These are phyloP conservation scores for Phycodurus eques DNA, from an alignment of 2,113 vertebrate genomes.

Conservation along the genomic window DNA sequence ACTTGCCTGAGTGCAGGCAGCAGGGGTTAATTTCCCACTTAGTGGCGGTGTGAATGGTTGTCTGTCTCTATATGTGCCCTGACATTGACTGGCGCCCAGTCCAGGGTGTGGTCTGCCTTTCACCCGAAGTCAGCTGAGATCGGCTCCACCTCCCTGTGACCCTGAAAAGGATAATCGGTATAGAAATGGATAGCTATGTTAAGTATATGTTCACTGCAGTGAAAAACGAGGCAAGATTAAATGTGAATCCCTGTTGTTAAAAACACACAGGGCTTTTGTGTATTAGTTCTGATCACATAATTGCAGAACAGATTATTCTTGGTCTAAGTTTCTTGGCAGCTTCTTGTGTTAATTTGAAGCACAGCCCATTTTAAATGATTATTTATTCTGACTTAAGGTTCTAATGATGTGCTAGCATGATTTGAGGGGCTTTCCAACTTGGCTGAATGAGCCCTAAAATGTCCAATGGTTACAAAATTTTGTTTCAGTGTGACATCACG, in stretches of 20 bases:
- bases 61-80: neutral
- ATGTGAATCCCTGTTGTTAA: neutral
- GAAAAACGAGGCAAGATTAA: neutral
- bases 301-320: neutral
- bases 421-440: constrained; percentile 5
- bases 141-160: neutral
- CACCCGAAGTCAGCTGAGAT: neutral
- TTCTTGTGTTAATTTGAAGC: neutral
- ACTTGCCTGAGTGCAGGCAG: neutral
- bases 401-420: constrained; percentile 1
- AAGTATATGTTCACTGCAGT: neutral
- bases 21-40: too few species aligned
- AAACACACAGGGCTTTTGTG: neutral
- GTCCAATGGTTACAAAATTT: neutral
- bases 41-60: neutral
- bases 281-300: constrained; percentile 1
- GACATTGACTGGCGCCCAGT: too few species aligned
- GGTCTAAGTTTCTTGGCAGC: neutral
- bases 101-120: neutral
- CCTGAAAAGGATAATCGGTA: neutral
- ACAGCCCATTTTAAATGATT: neutral
- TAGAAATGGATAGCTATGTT: neutral
- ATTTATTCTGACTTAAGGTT: neutral
- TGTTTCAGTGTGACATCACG: constrained; percentile 1
- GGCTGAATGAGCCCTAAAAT: neutral